Evolutionary conservation across 2,113 vertebrate species (phyloP).

Genomic region (Neofelis nebulosa): DNA sequence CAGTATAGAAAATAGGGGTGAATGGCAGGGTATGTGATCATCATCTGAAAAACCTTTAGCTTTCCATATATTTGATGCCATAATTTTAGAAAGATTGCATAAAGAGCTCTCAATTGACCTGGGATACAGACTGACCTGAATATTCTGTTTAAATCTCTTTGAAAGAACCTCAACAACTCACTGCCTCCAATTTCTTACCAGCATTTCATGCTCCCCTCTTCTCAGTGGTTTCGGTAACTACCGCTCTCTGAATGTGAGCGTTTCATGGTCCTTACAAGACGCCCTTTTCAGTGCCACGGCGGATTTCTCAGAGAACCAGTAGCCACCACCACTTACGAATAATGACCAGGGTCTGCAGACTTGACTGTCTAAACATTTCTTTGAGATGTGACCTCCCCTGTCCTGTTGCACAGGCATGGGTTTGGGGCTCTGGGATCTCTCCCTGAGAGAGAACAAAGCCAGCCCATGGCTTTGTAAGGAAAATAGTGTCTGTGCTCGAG

Average conservation of each 20-base stretch:
- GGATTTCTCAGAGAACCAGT: not conserved
- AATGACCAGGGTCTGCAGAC: not conserved
- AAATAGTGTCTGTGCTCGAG: not conserved
- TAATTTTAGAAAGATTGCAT: not conserved
- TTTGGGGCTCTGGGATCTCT: not conserved
- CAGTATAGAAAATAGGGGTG: not conserved
- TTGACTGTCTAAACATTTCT: not conserved
- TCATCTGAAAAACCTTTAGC: not conserved
- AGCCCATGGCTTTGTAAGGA: not conserved
- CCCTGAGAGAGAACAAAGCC: not conserved
- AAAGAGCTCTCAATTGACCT: not conserved
- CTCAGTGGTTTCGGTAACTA: not conserved
- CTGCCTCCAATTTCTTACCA: not conserved
- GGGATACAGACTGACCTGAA: not conserved
- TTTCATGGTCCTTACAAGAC: not conserved
- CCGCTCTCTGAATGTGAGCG: not conserved
- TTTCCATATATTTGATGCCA: not conserved
- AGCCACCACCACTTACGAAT: not conserved
- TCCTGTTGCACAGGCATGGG: not conserved
- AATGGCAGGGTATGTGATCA: not conserved
- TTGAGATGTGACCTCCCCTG: not conserved
- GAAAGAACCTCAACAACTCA: not conserved
- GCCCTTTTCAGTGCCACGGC: not conserved
- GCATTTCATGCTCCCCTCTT: not conserved
- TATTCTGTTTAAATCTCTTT: not conserved